Base-by-base conservation (phyloP, 2,797 vertebrate genomes). In the Calcarius lapponicus region DNA sequence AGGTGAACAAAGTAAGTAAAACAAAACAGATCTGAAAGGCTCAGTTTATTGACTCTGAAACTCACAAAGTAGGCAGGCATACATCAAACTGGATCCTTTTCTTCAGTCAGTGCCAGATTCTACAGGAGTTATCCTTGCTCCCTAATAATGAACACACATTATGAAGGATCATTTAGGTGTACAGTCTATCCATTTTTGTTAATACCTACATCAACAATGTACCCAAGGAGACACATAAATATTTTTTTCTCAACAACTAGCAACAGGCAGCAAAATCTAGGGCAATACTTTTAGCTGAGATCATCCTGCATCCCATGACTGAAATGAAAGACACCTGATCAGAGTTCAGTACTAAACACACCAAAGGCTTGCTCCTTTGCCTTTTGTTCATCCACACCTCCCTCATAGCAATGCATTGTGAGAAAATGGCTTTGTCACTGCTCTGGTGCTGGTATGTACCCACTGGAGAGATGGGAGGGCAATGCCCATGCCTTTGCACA, bases 111-210 rank as follows among this genome's bases (percentile, higher is more conserved):
- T 95, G 98, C 99, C 99, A 99, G 97, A 99, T 98, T 95, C 98
- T 98, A 79, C 99, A 99, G 80, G 99, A 99, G 96, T 99, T 99
- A 92, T 99, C 99, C 97, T 99, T 99, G 98, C 99, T 99, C 34
- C 99, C 99, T 99, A 97, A 53, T 9, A 95, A 96, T 40, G 86
- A 91, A 97, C 5, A 89, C 31, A 95, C 17, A 67, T 62, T 36
- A 31, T 47, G n/a, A 90, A 73, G n/a, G 86, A 83, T 66, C 25
- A 25, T 53, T 48, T 53, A 73, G 34, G 36, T 51, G 6, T 45
- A 80, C 28, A 60, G 45, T 20, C 31, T 50, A 57, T 13, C 25
- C 29, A 42, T 53, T 84, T 87, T 57, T 82, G 24, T 80, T 67
- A 80, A 86, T 32, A 48, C 4, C 21, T 50, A 45, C 45, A 80